phyloP scores from a whole-genome alignment of 2,797 vertebrate species.

The Aphelocoma californica region DNA sequence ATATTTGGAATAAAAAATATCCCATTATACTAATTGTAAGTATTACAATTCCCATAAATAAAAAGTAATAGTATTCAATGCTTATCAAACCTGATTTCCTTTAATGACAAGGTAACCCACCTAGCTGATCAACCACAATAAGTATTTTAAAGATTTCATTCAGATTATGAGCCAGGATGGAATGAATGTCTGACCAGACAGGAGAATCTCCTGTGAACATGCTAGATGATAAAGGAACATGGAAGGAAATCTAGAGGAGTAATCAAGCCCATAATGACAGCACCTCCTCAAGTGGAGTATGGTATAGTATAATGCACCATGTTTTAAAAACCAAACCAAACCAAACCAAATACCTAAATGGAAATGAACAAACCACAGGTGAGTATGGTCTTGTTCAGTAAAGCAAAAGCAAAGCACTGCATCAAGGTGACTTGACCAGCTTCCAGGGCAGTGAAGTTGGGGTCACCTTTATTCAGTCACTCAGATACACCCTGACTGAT shows the following conservation, averaged over 20 bases:
- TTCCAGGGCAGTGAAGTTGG: background rate
- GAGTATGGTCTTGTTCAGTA: background rate
- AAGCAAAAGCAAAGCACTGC: background rate
- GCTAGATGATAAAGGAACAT: background rate
- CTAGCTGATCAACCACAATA: background rate
- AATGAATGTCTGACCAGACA: background rate
- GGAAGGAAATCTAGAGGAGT: background rate
- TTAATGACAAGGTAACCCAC: background rate
- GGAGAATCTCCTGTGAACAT: background rate
- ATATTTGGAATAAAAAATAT: background rate
- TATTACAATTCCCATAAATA: background rate
- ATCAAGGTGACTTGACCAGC: background rate
- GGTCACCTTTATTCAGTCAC: background rate
- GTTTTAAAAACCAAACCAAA: background rate
- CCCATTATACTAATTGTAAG: background rate
- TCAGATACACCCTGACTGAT: background rate
- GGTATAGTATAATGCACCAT: too few species aligned
- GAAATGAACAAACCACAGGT: background rate
- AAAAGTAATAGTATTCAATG: background rate
- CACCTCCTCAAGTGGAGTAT: background rate
- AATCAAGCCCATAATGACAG: background rate
- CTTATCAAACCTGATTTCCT: background rate
- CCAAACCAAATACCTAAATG: background rate
- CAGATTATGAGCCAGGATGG: background rate
- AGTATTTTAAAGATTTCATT: background rate